These are phyloP conservation scores for Phaethon lepturus DNA, from an alignment of 2,113 vertebrate species.

Conservation along the genomic window DNA sequence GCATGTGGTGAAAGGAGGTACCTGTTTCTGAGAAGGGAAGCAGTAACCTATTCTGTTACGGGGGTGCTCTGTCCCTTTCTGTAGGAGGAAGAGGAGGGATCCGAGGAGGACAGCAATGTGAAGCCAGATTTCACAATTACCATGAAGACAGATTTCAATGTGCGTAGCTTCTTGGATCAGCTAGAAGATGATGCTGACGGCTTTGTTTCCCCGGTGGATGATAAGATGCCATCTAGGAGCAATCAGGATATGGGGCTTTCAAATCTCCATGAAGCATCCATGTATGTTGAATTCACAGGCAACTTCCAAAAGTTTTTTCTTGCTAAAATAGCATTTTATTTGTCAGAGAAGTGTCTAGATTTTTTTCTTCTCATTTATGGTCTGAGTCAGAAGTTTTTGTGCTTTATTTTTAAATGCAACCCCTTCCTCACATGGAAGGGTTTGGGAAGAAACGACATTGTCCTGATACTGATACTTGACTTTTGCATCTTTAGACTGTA, in stretches of 20 bases:
- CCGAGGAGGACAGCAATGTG: slow-evolving; percentile 84
- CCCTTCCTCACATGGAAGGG: neutral
- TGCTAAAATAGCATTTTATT: neutral
- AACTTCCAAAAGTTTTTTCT: neutral
- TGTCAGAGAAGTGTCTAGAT: neutral
- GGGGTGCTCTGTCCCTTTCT: slow-evolving; percentile 22
- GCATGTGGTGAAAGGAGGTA: slow-evolving; percentile 5
- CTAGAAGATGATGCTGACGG: slow-evolving; percentile 90
- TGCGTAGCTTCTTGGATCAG: slow-evolving; percentile 88
- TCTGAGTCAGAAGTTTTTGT: neutral
- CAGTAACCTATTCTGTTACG: neutral
- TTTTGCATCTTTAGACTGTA: neutral
- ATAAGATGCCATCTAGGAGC: slow-evolving; percentile 84
- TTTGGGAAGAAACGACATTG: neutral
- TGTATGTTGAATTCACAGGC: slow-evolving; percentile 78
- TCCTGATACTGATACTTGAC: neutral
- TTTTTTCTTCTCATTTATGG: neutral
- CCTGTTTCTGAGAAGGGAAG: neutral
- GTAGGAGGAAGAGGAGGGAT: slow-evolving; percentile 93
- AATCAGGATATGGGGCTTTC: slow-evolving; percentile 90
- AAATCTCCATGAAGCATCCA: slow-evolving; percentile 93
- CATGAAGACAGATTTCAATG: slow-evolving; percentile 80
- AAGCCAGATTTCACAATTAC: slow-evolving; percentile 82
- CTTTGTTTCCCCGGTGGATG: slow-evolving; percentile 93
- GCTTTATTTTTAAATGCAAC: neutral